phyloP scores from a whole-genome alignment of 1,140 invertebrate species.

The Cecropterus lyciades region DNA sequence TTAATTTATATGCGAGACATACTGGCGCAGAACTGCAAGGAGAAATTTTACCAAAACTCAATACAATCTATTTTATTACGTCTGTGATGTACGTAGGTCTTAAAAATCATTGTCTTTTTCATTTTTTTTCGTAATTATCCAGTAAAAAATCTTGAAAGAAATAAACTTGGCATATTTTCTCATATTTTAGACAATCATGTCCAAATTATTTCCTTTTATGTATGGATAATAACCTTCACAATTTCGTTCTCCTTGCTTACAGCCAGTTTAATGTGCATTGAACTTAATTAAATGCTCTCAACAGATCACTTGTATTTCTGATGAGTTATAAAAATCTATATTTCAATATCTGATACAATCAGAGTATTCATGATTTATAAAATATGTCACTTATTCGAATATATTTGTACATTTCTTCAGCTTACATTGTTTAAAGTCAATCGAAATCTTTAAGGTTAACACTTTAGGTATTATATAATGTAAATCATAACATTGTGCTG shows the following conservation, averaged over 20 bases:
- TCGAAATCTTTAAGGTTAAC: neutral
- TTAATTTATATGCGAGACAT: too few species aligned
- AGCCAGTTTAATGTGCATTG: neutral
- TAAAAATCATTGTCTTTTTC: too few species aligned
- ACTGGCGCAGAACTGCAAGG: too few species aligned
- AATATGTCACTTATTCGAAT: neutral
- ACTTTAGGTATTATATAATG: neutral
- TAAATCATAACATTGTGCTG: neutral
- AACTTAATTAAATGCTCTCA: conserved; percentile 4
- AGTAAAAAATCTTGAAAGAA: too few species aligned
- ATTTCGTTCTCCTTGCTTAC: neutral
- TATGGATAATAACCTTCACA: neutral
- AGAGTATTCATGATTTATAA: neutral
- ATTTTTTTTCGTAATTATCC: too few species aligned
- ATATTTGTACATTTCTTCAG: conserved; percentile 7
- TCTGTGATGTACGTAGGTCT: too few species aligned
- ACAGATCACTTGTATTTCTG: conserved; percentile 11
- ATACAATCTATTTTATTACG: too few species aligned
- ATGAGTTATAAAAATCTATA: too few species aligned
- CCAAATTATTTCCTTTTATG: too few species aligned
- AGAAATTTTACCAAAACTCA: too few species aligned
- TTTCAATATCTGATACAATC: neutral
- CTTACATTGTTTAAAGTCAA: neutral
- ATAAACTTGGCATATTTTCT: too few species aligned
- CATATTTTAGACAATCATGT: too few species aligned